Base-by-base conservation (phyloP, 2,888 invertebrate species). In the Lottia scabra region DNA sequence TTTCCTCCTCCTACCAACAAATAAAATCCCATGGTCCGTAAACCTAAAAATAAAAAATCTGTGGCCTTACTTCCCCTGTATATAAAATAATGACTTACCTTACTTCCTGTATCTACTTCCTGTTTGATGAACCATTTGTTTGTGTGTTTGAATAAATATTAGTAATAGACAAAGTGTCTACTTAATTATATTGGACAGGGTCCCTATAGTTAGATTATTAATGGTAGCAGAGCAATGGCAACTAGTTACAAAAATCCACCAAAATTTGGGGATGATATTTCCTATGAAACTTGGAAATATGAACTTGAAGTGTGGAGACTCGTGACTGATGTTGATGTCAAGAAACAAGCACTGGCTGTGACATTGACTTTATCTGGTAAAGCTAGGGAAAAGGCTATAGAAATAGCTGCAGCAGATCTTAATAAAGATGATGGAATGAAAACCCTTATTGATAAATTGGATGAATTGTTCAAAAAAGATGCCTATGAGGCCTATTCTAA, bases 201-300 rank as follows among this genome's bases (percentile, higher is more conserved):
- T 30, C 30, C n/a, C 30, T 30, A 30, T 48, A 48, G 8, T 48
- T 13, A 48, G 13, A 16, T 48, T 16, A 16, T 48, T 16, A 48
- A 48, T 48, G 48, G 48, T 48, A 48, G 48, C 48, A 48, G 48
- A 48, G 48, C 48, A n/a, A 48, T 48, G 15, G 48, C 48, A 48
- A 48, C 48, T 48, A 48, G 48, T 48, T 48, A 48, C 48, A 48
- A 48, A 16, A 48, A 48, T 19, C 48, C 48, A 16, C 48, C 48
- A 13, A 48, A 19, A 6, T 48, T 48, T 48, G 48, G 48, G 48
- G 16, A 16, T 16, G n/a, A 48, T 48, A 48, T 48, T 48, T n/a
- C 48, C 1, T 48, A 48, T 48, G 48, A 48, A 48, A 48, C 48
- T 13, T 48, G 48, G 48, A 48, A 48, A 19, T 16, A 48, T 48